phyloP scores from a whole-genome alignment of 2,113 vertebrate species.

The Heloderma charlesbogerti region DNA sequence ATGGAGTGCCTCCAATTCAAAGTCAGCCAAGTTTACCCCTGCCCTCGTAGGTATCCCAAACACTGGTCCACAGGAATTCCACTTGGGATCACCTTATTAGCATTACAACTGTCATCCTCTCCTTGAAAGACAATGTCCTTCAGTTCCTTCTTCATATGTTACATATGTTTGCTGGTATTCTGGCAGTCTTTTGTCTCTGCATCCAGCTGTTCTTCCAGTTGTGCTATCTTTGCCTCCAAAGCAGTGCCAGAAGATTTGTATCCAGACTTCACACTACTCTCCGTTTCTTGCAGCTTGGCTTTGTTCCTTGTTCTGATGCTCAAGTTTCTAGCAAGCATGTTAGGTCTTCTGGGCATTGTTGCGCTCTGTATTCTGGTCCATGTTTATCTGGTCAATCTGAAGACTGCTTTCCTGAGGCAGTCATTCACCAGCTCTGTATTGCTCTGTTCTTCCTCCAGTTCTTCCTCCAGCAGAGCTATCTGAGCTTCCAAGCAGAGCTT shows the following conservation, averaged over 20 bases:
- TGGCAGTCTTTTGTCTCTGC: slow-evolving; percentile 93
- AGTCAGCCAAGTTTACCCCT: neutral
- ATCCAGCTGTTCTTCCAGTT: too few relatives aligned
- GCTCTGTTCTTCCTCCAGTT: too few relatives aligned
- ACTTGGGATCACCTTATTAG: slow-evolving; percentile 7
- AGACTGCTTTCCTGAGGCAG: too few relatives aligned
- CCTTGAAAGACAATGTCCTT: slow-evolving; percentile 94
- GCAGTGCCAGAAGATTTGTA: slow-evolving; percentile 90
- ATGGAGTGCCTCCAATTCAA: neutral
- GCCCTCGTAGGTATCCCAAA: neutral
- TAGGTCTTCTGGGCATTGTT: too few relatives aligned
- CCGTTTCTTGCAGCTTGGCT: slow-evolving; percentile 96
- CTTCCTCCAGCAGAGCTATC: too few relatives aligned
- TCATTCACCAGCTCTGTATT: too few relatives aligned
- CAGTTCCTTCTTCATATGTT: slow-evolving; percentile 95
- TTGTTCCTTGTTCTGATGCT: slow-evolving; percentile 98
- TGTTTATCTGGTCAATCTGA: too few relatives aligned
- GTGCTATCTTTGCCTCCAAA: slow-evolving; percentile 94
- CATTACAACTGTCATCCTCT: slow-evolving; percentile 92
- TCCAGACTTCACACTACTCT: too few relatives aligned
- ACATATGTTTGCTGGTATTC: slow-evolving; percentile 88
- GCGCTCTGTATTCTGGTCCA: too few relatives aligned
- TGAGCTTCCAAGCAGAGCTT: slow-evolving; percentile 91
- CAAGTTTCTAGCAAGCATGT: slow-evolving; percentile 88
- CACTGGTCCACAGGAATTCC: neutral